Evolutionary conservation across 2,113 vertebrate species (phyloP).

Genomic region (Cyanistes caeruleus): DNA sequence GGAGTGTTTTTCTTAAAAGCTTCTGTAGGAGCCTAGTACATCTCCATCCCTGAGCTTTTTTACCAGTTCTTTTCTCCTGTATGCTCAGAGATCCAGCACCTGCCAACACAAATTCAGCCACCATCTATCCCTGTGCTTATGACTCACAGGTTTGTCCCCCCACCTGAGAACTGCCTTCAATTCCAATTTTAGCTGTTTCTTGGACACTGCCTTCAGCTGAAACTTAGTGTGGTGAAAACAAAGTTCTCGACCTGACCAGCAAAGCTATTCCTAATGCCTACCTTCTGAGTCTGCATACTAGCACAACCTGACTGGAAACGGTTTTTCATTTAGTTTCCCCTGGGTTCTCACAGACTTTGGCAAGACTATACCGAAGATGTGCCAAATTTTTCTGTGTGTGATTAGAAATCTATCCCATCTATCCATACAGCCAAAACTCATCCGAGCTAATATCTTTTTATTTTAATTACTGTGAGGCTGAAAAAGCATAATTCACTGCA

Average conservation of each 20-base stretch:
- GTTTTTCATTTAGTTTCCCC: neutral
- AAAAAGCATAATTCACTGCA: neutral
- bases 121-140: neutral
- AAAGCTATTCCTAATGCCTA: neutral
- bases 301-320: neutral
- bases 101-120: constrained; percentile 21
- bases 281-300: neutral
- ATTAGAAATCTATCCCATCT: neutral
- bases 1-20: neutral
- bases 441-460: neutral
- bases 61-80: neutral
- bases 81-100: neutral
- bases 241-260: neutral
- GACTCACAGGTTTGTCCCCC: constrained; percentile 29
- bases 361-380: neutral
- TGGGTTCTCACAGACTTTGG: neutral
- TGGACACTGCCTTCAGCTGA: neutral
- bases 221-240: neutral
- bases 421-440: neutral
- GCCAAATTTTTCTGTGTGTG: neutral
- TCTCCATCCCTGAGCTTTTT: neutral
- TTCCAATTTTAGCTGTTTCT: constrained; percentile 23
- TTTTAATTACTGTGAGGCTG: constrained; percentile 16
- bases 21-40: neutral
- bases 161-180: constrained; percentile 1